Conservation (phyloP, 2,888 invertebrate species). For the Molorchus minor region DNA sequence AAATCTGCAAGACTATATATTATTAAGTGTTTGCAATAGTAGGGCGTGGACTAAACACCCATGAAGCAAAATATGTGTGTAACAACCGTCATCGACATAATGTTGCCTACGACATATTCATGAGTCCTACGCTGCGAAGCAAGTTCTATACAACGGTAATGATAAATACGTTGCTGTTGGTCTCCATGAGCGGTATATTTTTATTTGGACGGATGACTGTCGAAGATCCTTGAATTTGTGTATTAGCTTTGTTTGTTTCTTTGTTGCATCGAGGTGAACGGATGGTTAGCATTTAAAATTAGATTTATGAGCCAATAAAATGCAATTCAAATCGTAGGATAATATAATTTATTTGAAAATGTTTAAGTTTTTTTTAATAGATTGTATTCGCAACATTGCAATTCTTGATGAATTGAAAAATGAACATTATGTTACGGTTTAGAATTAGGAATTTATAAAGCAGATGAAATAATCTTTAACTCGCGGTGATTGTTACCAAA, state of each 20-base stretch:
- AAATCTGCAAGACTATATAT: conserved; percentile 29
- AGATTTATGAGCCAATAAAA: too few relatives aligned
- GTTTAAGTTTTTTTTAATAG: too few relatives aligned
- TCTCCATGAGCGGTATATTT: not conserved
- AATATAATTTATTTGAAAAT: too few relatives aligned
- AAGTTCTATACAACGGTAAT: not conserved
- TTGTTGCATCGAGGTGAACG: not conserved
- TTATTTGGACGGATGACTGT: conserved; percentile 16
- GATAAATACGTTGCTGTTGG: not conserved
- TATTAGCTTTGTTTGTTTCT: not conserved
- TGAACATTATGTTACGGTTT: too few relatives aligned
- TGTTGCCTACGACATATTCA: conserved; percentile 22
- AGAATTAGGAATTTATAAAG: too few relatives aligned
- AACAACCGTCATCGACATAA: conserved; percentile 14
- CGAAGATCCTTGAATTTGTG: conserved; percentile 3
- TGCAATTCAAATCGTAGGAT: too few relatives aligned
- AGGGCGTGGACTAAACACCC: conserved; percentile 26
- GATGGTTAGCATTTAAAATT: not conserved
- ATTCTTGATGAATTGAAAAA: too few relatives aligned
- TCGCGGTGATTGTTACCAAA: too few relatives aligned
- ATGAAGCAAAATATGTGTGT: conserved; percentile 14
- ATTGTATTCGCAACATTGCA: too few relatives aligned
- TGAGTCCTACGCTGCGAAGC: conserved; percentile 13
- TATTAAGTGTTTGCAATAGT: conserved; percentile 38
- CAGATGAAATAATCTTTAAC: too few relatives aligned